A percentile compares a stretch with the other conserved stretches of the same genome.
phyloP scores from a whole-genome alignment of 2,888 invertebrate species.

The Acanthoscelides obtectus region DNA sequence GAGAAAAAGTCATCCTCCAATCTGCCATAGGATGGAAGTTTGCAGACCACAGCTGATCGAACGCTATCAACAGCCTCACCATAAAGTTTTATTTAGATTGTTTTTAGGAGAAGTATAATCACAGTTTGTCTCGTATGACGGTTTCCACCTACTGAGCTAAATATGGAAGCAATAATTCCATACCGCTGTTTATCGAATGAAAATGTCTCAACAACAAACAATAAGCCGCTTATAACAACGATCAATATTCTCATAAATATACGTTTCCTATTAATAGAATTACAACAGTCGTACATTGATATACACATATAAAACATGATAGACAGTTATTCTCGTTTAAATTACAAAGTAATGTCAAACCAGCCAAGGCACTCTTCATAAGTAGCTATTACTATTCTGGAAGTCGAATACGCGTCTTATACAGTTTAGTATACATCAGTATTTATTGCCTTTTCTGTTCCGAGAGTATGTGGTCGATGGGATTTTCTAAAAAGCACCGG shows the following conservation, averaged over 20 bases:
- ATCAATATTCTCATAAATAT: neutral
- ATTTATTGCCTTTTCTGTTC: neutral
- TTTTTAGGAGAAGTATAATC: too few relatives aligned
- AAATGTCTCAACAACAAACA: neutral
- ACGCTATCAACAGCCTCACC: too few relatives aligned
- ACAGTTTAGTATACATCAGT: neutral
- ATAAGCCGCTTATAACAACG: neutral
- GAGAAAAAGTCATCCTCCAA: too few relatives aligned
- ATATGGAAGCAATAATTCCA: neutral
- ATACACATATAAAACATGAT: neutral
- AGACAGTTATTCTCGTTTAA: neutral
- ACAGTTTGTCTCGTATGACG: too few relatives aligned
- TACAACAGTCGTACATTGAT: neutral
- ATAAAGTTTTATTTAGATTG: too few relatives aligned
- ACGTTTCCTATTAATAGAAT: neutral
- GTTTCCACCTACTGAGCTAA: too few relatives aligned
- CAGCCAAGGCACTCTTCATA: neutral
- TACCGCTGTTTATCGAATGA: neutral
- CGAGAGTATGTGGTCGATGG: neutral
- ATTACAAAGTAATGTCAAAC: neutral
- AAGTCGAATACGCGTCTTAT: neutral
- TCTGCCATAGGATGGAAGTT: too few relatives aligned
- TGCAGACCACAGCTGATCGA: too few relatives aligned
- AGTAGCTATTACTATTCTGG: neutral
- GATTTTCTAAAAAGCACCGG: neutral